Conservation (phyloP, 2,113 vertebrate species). For the Sula dactylatra region DNA sequence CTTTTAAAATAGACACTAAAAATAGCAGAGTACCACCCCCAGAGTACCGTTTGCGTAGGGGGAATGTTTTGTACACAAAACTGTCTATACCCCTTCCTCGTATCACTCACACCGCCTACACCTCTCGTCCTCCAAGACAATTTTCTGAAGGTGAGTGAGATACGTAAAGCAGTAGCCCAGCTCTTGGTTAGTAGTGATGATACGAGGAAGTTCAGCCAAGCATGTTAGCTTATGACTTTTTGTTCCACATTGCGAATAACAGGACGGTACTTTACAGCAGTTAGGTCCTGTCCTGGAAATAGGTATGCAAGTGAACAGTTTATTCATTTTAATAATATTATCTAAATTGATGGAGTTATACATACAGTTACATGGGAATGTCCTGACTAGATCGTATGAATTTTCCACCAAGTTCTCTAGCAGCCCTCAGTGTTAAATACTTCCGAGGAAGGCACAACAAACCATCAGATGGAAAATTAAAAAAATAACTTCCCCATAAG, state of each 20-base stretch:
- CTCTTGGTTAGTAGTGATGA: not conserved
- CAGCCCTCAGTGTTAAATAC: not conserved
- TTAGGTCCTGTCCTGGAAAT: not conserved
- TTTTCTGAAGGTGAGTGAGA: not conserved
- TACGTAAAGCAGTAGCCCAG: not conserved
- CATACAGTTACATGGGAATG: not conserved
- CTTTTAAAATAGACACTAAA: constrained; percentile 2
- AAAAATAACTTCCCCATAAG: not conserved
- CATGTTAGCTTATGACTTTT: not conserved
- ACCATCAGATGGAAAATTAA: not conserved
- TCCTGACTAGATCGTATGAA: not conserved
- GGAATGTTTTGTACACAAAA: constrained; percentile 59
- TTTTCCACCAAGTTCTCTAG: not conserved
- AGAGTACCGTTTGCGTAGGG: constrained; percentile 6
- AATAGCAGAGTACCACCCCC: constrained; percentile 8
- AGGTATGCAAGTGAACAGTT: not conserved
- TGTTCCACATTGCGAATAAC: not conserved
- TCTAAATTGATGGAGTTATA: not conserved
- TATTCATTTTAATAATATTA: not conserved
- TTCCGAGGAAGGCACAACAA: not conserved
- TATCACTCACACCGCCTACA: not conserved
- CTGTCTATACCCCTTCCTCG: not conserved
- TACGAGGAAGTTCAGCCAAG: constrained; percentile 25
- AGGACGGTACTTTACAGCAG: not conserved
- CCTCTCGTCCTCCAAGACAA: not conserved